phyloP scores from a whole-genome alignment of 2,797 vertebrate genomes.

The Acanthurus tractus region DNA sequence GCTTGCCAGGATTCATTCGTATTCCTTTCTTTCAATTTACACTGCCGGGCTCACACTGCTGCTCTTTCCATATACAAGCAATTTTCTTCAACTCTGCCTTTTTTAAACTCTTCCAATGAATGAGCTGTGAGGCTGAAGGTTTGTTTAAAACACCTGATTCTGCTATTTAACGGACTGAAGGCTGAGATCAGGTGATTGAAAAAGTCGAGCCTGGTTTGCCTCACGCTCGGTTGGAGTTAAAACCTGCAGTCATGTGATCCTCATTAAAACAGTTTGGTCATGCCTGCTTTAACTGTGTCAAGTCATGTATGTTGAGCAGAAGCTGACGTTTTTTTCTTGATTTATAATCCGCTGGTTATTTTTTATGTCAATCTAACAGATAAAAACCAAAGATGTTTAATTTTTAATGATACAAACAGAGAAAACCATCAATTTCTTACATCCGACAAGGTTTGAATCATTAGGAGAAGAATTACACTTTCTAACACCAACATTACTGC shows the following conservation, averaged over 20 bases:
- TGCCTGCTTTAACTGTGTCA: not conserved
- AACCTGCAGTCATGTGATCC: not conserved
- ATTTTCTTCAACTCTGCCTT: not conserved
- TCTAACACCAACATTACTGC: no score
- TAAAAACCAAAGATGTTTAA: not conserved
- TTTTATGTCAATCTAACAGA: not conserved
- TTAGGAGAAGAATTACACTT: no score
- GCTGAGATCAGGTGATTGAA: not conserved
- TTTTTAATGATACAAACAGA: not conserved
- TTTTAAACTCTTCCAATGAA: not conserved
- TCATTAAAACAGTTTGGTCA: not conserved
- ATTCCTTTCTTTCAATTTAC: slow-evolving; percentile 27
- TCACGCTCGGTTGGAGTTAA: not conserved
- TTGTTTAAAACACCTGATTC: not conserved
- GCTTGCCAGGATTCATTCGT: slow-evolving; percentile 33
- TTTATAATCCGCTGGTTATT: not conserved
- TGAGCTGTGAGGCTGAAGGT: not conserved
- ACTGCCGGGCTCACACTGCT: not conserved
- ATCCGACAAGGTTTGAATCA: no score
- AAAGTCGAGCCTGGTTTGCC: not conserved
- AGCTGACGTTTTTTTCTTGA: not conserved
- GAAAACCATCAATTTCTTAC: not conserved
- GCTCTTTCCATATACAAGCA: not conserved
- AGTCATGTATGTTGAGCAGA: not conserved
- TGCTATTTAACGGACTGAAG: not conserved